Evolutionary conservation across 92 coral and sea anemone genomes (phyloP).

Genomic region (Bergia sp.): DNA sequence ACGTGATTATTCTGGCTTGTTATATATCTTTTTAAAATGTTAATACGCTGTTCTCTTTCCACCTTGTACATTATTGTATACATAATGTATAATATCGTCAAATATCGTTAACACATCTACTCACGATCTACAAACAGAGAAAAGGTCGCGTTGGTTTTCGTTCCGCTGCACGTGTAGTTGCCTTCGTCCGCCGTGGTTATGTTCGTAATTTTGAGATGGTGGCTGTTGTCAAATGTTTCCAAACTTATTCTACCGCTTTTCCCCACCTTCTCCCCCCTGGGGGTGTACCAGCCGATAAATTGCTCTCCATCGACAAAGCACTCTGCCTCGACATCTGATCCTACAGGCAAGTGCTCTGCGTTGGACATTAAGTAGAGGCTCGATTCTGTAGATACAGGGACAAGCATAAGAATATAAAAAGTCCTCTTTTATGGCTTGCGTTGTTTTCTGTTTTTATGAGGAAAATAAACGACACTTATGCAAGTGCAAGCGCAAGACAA

Average conservation of each 20-base stretch:
- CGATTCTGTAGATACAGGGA: neutral
- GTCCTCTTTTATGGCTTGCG: too few relatives aligned
- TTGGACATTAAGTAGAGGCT: neutral
- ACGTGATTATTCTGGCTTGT: too few relatives aligned
- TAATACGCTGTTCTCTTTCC: too few relatives aligned
- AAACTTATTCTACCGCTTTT: neutral
- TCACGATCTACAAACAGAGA: neutral
- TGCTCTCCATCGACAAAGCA: neutral
- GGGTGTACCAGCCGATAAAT: slow-evolving; percentile 25
- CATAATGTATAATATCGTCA: too few relatives aligned
- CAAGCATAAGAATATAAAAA: too few relatives aligned
- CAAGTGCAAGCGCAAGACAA: too few relatives aligned
- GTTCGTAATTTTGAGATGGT: neutral
- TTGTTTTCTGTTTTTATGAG: too few relatives aligned
- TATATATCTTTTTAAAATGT: too few relatives aligned
- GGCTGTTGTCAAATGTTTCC: neutral
- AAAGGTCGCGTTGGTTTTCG: neutral
- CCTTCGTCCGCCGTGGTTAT: neutral
- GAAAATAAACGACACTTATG: too few relatives aligned
- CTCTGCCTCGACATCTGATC: neutral
- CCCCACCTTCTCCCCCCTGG: slow-evolving; percentile 19
- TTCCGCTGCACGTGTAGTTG: slow-evolving; percentile 13
- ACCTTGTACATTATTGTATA: too few relatives aligned
- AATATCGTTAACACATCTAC: neutral
- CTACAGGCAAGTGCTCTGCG: neutral